phyloP scores from a whole-genome alignment of 1,140 invertebrate species.

The Papilio polytes region DNA sequence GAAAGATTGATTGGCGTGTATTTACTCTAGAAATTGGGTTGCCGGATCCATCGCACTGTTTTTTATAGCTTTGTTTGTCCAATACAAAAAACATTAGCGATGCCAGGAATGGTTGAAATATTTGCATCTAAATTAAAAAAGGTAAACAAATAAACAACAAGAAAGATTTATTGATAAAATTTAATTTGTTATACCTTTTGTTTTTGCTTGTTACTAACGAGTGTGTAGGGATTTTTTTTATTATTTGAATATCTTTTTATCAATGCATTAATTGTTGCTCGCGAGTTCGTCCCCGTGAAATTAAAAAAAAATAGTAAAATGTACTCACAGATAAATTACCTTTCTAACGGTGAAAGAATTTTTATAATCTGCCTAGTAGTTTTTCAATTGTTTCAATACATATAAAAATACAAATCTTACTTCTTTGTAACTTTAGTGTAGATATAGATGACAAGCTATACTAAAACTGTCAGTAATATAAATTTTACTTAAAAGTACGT shows the following conservation, averaged over 20 bases:
- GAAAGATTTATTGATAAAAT: neutral
- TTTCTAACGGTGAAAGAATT: too few relatives aligned
- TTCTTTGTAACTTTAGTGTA: too few relatives aligned
- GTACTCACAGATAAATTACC: too few relatives aligned
- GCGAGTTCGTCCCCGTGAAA: too few relatives aligned
- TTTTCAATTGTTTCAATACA: too few relatives aligned
- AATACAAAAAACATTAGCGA: constrained; percentile 28
- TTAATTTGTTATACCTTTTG: neutral
- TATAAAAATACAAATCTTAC: too few relatives aligned
- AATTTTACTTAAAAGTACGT: neutral
- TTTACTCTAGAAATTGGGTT: constrained; percentile 40
- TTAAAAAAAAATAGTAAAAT: too few relatives aligned
- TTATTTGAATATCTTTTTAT: neutral
- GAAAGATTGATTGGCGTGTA: constrained; percentile 39
- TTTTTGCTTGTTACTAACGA: neutral
- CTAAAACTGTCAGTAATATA: neutral
- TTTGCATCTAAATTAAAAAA: constrained; percentile 27
- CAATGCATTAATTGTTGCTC: neutral
- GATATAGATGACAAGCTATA: too few relatives aligned
- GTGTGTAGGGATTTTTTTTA: neutral
- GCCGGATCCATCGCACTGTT: constrained; percentile 30
- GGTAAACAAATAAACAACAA: constrained; percentile 9
- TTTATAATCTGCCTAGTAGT: too few relatives aligned
- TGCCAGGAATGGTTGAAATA: neutral
- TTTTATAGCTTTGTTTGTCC: constrained; percentile 41